phyloP scores from a whole-genome alignment of 2,888 invertebrate species.

The Lymantria monacha region DNA sequence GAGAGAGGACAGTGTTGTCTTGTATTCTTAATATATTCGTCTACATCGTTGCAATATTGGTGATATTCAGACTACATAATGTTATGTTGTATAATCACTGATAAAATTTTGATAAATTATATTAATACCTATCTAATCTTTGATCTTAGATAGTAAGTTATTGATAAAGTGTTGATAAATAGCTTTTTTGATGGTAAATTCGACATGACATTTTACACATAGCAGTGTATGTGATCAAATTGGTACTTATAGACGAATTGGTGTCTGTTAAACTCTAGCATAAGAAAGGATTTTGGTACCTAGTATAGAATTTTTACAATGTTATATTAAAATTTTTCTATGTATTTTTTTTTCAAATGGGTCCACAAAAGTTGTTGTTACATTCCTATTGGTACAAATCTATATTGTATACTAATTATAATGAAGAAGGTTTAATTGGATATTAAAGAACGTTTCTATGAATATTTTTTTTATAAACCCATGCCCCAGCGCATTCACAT shows the following conservation, averaged over 20 bases:
- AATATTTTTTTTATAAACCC: not conserved
- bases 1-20: too few relatives aligned
- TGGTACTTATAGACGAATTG: slow-evolving; percentile 2
- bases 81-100: too few relatives aligned
- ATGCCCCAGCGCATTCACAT: too few relatives aligned
- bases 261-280: slow-evolving; percentile 15
- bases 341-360: slow-evolving; percentile 17
- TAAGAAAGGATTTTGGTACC: slow-evolving; percentile 11
- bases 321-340: slow-evolving; percentile 9
- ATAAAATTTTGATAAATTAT: too few relatives aligned
- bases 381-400: slow-evolving; percentile 26
- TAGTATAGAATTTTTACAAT: not conserved
- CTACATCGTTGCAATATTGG: too few relatives aligned
- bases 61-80: too few relatives aligned
- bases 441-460: slow-evolving; percentile 21
- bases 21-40: too few relatives aligned
- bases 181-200: too few relatives aligned
- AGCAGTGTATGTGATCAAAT: slow-evolving; percentile 1
- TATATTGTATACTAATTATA: slow-evolving; percentile 14
- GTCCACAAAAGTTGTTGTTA: slow-evolving; percentile 20
- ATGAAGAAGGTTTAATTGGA: slow-evolving; percentile 22
- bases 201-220: not conserved
- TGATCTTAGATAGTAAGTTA: too few relatives aligned
- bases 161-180: too few relatives aligned
- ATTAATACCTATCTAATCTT: too few relatives aligned